phyloP scores from a whole-genome alignment of 1,140 invertebrate genomes.

The Atta colombica region DNA sequence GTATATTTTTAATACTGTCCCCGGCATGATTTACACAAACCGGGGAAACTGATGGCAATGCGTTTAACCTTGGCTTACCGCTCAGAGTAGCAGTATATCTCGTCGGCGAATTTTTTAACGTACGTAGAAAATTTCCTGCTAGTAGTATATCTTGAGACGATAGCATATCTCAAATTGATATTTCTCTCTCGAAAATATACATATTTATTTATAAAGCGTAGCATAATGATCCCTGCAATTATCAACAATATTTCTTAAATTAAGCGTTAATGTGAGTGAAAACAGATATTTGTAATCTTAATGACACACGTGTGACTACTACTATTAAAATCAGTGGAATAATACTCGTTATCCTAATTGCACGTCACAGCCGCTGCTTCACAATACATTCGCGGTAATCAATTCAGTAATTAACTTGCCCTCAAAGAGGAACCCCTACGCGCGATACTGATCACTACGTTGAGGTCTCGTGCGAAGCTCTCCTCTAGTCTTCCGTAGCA shows the following conservation, averaged over 20 bases:
- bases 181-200: conserved; percentile 5
- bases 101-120: conserved; percentile 39
- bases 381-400: conserved; percentile 34
- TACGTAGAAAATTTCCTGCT: conserved; percentile 23
- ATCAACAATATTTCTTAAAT: background rate
- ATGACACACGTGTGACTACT: background rate
- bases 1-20: conserved; percentile 65
- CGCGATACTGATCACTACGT: conserved; percentile 45
- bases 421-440: conserved; percentile 30
- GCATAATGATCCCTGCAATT: background rate
- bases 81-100: conserved; percentile 38
- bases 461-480: conserved; percentile 2
- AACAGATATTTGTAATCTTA: conserved; percentile 14
- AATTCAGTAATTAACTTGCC: conserved; percentile 39
- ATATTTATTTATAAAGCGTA: conserved; percentile 3
- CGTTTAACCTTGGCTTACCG: conserved; percentile 61
- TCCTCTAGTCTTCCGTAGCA: conserved; percentile 24
- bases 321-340: conserved; percentile 29
- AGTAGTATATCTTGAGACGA: background rate
- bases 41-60: conserved; percentile 58
- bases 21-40: conserved; percentile 50
- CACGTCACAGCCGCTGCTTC: conserved; percentile 3
- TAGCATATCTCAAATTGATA: background rate
- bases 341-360: conserved; percentile 41
- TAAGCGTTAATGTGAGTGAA: background rate